Evolutionary conservation across 2,888 invertebrate genomes (phyloP), one percentile per base, ranked within the genome.

Genomic region (Calephelis perditalis): DNA sequence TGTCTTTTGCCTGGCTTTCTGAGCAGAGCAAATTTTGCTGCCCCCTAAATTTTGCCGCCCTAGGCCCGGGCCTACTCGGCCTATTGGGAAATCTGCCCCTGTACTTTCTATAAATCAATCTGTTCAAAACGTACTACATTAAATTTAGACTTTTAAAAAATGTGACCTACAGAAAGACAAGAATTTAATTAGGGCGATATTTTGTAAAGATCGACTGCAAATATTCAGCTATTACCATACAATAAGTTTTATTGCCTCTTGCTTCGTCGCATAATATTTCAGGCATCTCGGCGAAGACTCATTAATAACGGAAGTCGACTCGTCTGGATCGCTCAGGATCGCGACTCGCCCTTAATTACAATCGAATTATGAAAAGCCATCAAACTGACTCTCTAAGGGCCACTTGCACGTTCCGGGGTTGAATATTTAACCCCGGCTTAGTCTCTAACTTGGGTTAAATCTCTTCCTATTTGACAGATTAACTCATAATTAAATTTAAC

Each of bases 221-320:
- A 26, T 9, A 26, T 11, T 49, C 49, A 49, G 26, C 26, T 9
- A 10, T 49, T 83, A 84, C 83, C 81, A 74, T 80, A 87, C 86
- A 89, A 88, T 86, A 82, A 82, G 78, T 77, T 79, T 81, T 79
- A 83, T 86, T 84, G 86, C 85, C 81, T 83, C 82, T 73, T 85
- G 81, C 68, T 68, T 62, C 71, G 71, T 86, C 74, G 84, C 85
- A 85, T 87, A 26, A 26, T 26, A 89, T 89, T 87, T 88, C 88
- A 86, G 88, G 87, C 76, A 89, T 88, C 80, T 49, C 79, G 75
- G 74, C 75, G 74, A 73, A 74, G 76, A 82, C 79, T 87, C 88
- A 89, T 89, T 89, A 89, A 83, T 57, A 56, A 45, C 56, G 65
- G 74, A 72, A 76, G 70, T 71, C 70, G 69, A 71, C 72, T 66